A percentile compares a stretch with the other conserved stretches of the same genome.
These are phyloP conservation scores for Prionace glauca DNA, from an alignment of 2,797 vertebrate genomes.

Conservation along the genomic window DNA sequence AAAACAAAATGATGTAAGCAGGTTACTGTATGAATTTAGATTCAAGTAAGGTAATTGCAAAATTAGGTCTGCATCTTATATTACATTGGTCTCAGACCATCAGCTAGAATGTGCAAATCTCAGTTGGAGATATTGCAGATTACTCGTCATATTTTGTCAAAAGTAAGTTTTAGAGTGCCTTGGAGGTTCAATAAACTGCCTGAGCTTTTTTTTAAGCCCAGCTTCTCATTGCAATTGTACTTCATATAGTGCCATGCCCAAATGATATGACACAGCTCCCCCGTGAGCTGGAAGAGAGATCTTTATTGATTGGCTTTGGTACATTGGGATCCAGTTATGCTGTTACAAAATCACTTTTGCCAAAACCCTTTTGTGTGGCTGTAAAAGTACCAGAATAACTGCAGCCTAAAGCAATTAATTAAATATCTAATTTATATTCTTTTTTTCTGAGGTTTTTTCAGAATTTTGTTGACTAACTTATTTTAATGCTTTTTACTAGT, in stretches of 20 bases:
- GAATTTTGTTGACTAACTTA: neutral
- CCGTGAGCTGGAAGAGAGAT: neutral
- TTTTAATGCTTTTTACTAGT: neutral
- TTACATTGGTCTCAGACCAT: neutral
- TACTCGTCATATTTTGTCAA: neutral
- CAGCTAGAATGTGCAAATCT: neutral
- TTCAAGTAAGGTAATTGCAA: conserved; percentile 39
- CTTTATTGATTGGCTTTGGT: neutral
- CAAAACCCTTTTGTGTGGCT: neutral
- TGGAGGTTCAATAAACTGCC: neutral
- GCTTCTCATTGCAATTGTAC: neutral
- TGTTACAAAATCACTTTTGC: neutral
- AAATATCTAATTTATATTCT: neutral
- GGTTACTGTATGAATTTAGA: conserved; percentile 54
- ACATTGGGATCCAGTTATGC: neutral
- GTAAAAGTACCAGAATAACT: neutral
- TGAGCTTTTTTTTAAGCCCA: neutral
- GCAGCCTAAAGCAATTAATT: neutral
- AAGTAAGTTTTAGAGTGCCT: neutral
- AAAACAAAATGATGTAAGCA: conserved; percentile 55
- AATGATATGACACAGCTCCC: neutral
- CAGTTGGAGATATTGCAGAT: neutral
- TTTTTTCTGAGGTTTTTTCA: neutral
- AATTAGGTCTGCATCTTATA: neutral
- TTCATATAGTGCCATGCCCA: neutral